Evolutionary conservation across 2,888 invertebrate species (phyloP), one percentile per base, ranked within the genome.

Genomic region (Anthrax anthrax): DNA sequence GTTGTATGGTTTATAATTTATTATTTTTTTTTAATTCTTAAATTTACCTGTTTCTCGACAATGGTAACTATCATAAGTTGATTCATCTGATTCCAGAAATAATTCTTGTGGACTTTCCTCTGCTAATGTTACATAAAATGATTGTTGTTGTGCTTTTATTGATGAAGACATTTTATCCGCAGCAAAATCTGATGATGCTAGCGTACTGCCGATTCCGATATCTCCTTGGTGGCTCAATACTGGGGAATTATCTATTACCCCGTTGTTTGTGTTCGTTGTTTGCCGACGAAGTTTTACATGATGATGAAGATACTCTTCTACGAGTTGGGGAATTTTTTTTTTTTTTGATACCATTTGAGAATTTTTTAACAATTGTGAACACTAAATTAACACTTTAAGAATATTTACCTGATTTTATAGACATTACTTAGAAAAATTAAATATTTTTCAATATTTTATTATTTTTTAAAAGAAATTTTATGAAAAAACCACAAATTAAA

Each of bases 1-100:
- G 23, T 8, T 8, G 8, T 8, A 23, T 23, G 23, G 23, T 4
- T 23, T 23, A 23, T 23, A 4, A 23, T 6, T 23, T 8, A 23
- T 23, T 23, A 36, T 36, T 9, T 36, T 32, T 12, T 1, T 29
- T 32, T 32, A 4, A 41, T 42, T 29, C 42, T 39, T 42, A 23
- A 8, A 52, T 52, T 56, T 49, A 57, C 58, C 58, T 46, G 58
- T 58, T 54, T 57, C 57, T 37, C 49, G 47, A 18, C 49, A 54
- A 51, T 58, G 56, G 36, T 54, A 52, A 42, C 53, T 55, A 45
- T 55, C 56, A 48, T 58, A 58, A n/a, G 54, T 54, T 13, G 54
- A 46, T 34, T 50, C 44, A 45, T 53, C 55, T 4, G 50, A 50
- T 39, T 55, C 55, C 43, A 50, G 48, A 36, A 17, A 42, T 39